Conservation (phyloP, 2,888 invertebrate genomes). For the Taphrorychus bicolor region DNA sequence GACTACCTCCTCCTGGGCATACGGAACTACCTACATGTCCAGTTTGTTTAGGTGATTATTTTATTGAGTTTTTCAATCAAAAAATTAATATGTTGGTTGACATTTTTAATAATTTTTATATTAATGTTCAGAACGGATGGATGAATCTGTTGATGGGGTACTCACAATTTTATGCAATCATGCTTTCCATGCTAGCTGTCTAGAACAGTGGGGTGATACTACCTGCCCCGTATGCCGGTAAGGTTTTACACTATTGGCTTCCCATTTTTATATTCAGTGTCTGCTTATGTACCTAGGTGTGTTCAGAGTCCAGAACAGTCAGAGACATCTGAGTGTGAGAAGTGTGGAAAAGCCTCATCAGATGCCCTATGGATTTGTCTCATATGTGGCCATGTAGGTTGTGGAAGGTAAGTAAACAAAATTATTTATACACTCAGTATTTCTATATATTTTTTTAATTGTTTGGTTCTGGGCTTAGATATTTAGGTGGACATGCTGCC, state of each 20-base stretch:
- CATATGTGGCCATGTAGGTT: conserved; percentile 98
- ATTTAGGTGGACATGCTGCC: conserved; percentile 88
- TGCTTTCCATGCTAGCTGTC: conserved; percentile 94
- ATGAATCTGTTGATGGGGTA: conserved; percentile 97
- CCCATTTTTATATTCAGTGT: background rate
- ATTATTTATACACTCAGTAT: conserved; percentile 11
- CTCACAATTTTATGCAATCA: conserved; percentile 98
- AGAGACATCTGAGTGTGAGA: conserved; percentile 67
- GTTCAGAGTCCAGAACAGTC: conserved; percentile 67
- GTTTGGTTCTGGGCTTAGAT: too few species aligned
- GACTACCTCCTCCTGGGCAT: conserved; percentile 72
- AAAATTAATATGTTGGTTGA: too few species aligned
- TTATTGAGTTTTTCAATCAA: conserved; percentile 3
- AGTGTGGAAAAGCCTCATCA: conserved; percentile 65
- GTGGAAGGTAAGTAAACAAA: conserved; percentile 70
- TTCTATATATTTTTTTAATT: conserved; percentile 14
- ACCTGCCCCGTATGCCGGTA: conserved; percentile 93
- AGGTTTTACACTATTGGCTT: background rate
- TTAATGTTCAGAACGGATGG: conserved; percentile 81
- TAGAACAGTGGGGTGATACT: conserved; percentile 96
- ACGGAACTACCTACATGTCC: conserved; percentile 98
- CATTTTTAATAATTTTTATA: background rate
- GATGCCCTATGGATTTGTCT: conserved; percentile 98
- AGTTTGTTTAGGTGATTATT: conserved; percentile 78
- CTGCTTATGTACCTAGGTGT: too few species aligned